Evolutionary conservation across 35 echinoderm and acorn worm genomes (phyloP), one percentile per base, ranked within the genome.

Genomic region (Holothuria glaberrima): DNA sequence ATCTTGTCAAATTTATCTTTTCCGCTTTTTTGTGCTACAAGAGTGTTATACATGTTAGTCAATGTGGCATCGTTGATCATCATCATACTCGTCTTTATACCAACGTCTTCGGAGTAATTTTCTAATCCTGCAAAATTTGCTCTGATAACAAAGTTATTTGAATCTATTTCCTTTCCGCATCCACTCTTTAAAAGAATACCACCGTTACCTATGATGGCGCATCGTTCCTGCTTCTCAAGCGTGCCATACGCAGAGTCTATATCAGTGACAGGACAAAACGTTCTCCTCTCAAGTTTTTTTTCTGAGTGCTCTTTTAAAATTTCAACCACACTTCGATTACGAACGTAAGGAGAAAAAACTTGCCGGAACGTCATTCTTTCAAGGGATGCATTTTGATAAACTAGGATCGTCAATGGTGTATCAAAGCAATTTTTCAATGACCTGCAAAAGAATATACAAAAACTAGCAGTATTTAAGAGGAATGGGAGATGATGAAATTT

Each of bases 111-210:
- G 26, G 16, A 19, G 58, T 69, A 92, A 28, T 46, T 58, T 48
- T 48, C 73, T 28, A 80, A 68, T 6, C 83, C n/a, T 14, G 85
- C 70, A 28, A 92, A 68, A 45, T 92, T 92, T 13, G 59, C 29
- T 69, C 91, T 77, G 10, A 92, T 63, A 12, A 92, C 91, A 28
- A 92, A 88, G 50, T 92, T 75, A 68, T 92, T 85, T 2, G 83
- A 54, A 46, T 92, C 91, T 33, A 92, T 88, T 82, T 92, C 84
- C 29, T 31, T 4, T 5, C 91, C 91, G 61, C 91, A 92, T 88
- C 38, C 33, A 58, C 91, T 88, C 14, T 88, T 44, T 29, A 92
- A 56, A 5, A 92, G 19, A 81, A 92, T 88, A 14, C 91, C 91
- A 20, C 91, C 61, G 73, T 80, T 92, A 13, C 91, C 91, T 50